A percentile compares a stretch with the other conserved stretches of the same genome.
Evolutionary conservation across 2,888 invertebrate genomes (phyloP).

Genomic region (Drosophila histrio): DNA sequence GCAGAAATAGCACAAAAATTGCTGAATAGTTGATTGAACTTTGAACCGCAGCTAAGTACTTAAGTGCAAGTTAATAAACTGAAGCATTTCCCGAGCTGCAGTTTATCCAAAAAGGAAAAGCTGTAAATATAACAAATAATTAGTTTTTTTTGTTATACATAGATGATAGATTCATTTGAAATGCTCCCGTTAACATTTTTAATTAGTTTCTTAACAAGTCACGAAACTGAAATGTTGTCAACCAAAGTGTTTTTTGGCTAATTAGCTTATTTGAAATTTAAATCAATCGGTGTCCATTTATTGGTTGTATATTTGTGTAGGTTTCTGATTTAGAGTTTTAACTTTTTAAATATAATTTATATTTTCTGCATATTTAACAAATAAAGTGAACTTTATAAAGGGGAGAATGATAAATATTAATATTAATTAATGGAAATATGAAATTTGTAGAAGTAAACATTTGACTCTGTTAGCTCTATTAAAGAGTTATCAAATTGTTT

Average conservation of each 20-base stretch:
- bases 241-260: not conserved
- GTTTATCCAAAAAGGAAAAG: not conserved
- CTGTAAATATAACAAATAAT: not conserved
- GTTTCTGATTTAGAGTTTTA: not conserved
- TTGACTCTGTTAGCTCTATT: no score
- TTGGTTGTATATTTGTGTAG: not conserved
- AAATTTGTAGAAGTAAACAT: no score
- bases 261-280: slow-evolving; percentile 9
- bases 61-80: slow-evolving; percentile 2
- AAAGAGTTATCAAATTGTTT: no score
- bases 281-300: slow-evolving; percentile 2
- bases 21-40: slow-evolving; percentile 1
- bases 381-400: no score
- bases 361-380: not conserved
- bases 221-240: slow-evolving; percentile 7
- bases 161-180: not conserved
- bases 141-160: not conserved
- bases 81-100: not conserved
- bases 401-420: no score
- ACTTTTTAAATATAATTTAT: not conserved
- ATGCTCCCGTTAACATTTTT: not conserved
- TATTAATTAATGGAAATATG: not conserved
- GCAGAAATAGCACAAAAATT: slow-evolving; percentile 31
- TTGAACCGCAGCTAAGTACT: slow-evolving; percentile 10
- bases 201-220: not conserved